Base-by-base conservation (phyloP, 2,888 invertebrate species). In the Tenthredo distinguenda region DNA sequence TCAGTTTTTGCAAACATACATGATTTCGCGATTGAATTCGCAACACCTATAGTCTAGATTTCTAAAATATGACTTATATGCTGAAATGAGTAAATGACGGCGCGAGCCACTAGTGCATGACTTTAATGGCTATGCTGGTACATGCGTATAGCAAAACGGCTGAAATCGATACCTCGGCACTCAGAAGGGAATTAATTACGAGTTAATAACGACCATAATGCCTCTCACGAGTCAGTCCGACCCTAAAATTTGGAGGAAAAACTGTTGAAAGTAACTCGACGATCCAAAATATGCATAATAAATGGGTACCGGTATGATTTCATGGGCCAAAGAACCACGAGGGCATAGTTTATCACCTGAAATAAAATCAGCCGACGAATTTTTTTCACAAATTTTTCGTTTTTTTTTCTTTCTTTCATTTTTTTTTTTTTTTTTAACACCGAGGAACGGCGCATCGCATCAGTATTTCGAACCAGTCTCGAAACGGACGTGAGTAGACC, bases 141-240 rank as follows among this genome's bases (percentile, higher is more conserved):
- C 26, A 43, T 74, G 72, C 72, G 72, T 74, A 43, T 18, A 21
- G 40, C 50, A 55, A 77, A 50, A 55, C 77, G 55, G 50, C 50
- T 34, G 77, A 55, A 77, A 77, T 77, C 77, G 77, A 77, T 77
- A 77, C 15, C 77, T 55, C 31, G 77, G 77, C 9, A 55, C 50
- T 50, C 55, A 50, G 50, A 34, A 77, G 55, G 31, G 77, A 77
- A 77, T 77, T 77, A 77, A 77, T 77, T 77, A 77, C 43, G 72
- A 43, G 43, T 74, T 74, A 74, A 43, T 74, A 74, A 43, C 72
- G 72, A 74, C 43, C 72, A 26, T 26, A 26, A 26, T 43, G 72
- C 21, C 21, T 74, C 43, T 43, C 21, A 15, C 26, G 21, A 74
- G 72, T 43, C 9, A 43, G 43, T 74, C 1, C 12, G 43, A 43